Conservation (phyloP, 2,113 vertebrate genomes). For the Crotalus horridus region DNA sequence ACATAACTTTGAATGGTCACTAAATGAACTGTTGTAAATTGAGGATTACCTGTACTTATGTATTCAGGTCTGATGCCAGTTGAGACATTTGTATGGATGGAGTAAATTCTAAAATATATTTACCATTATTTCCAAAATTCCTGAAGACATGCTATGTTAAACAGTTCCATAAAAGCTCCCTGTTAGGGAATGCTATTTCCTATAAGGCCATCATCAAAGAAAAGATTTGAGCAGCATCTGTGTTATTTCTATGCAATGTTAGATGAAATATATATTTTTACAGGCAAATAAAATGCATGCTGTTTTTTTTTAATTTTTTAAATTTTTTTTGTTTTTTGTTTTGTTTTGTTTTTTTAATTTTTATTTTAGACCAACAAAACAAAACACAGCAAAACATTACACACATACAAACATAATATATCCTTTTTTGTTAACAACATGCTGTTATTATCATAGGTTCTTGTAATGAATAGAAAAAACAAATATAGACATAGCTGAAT, state of each 20-base stretch:
- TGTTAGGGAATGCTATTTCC: not conserved
- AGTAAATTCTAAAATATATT: not conserved
- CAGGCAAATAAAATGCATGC: not conserved
- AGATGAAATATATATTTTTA: constrained; percentile 1
- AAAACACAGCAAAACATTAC: no score
- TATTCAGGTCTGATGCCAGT: not conserved
- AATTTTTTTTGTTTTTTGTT: no score
- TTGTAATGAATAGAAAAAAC: not conserved
- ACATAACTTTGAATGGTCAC: not conserved
- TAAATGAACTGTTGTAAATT: not conserved
- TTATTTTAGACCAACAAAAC: no score
- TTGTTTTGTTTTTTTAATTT: no score
- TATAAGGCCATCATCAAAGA: not conserved
- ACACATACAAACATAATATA: no score
- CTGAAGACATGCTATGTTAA: not conserved
- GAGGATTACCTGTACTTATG: not conserved
- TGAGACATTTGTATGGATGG: not conserved
- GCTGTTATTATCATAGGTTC: not conserved
- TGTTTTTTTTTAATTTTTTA: no score
- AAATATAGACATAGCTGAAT: not conserved
- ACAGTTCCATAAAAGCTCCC: not conserved
- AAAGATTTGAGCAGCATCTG: not conserved
- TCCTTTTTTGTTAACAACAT: no score
- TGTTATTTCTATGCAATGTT: not conserved
- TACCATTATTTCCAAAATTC: not conserved